Percentiles rank a stretch among this genome's conserved stretches.
phyloP scores from a whole-genome alignment of 2,797 vertebrate genomes.

The Oceanodroma leucorhoa region DNA sequence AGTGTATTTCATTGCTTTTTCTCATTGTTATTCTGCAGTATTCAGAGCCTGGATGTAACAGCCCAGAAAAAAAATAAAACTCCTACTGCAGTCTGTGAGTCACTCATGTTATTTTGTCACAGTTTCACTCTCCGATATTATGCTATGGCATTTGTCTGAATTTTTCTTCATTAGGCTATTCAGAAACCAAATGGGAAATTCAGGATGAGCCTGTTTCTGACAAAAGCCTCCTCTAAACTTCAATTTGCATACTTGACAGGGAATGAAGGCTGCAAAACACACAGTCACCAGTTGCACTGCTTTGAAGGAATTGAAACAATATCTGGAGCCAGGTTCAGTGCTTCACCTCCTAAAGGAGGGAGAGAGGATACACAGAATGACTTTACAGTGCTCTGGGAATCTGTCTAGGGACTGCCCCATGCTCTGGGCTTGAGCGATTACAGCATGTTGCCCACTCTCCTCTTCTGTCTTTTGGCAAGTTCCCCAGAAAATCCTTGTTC shows the following conservation, averaged over 20 bases:
- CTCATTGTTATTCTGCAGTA: background rate
- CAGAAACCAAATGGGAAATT: background rate
- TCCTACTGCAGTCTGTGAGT: slow-evolving; percentile 2
- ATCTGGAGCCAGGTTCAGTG: background rate
- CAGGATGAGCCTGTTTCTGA: background rate
- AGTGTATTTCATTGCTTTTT: background rate
- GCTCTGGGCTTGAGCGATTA: background rate
- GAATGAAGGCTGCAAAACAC: background rate
- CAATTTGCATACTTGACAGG: background rate
- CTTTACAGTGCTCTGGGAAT: background rate
- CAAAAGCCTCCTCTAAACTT: background rate
- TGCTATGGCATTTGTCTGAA: background rate
- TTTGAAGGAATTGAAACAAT: background rate
- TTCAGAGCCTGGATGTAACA: background rate
- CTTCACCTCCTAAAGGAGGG: background rate
- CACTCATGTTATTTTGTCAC: slow-evolving; percentile 1
- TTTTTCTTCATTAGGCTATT: background rate
- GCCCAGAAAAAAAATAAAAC: background rate
- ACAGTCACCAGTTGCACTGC: background rate
- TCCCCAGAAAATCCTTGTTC: background rate
- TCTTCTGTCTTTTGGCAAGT: background rate
- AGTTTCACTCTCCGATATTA: background rate
- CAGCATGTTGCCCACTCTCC: background rate
- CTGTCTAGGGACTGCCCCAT: background rate
- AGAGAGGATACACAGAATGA: background rate